These are phyloP conservation scores for Carassius carassius DNA, from an alignment of 2,113 vertebrate genomes.

Conservation along the genomic window DNA sequence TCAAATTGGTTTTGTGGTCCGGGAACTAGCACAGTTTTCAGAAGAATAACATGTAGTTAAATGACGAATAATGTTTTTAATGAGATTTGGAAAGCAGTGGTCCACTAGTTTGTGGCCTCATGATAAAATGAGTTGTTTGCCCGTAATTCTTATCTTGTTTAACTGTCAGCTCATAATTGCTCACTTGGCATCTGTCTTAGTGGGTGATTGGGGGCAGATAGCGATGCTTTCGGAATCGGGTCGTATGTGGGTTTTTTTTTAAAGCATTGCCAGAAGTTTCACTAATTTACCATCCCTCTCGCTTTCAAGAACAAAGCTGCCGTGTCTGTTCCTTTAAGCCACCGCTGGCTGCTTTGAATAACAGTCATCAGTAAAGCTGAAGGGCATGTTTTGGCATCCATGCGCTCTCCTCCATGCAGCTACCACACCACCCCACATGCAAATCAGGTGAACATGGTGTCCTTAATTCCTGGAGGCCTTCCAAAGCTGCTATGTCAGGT, in stretches of 20 bases:
- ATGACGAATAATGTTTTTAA: background rate
- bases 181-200: slow-evolving; percentile 40
- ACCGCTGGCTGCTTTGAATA: slow-evolving; percentile 63
- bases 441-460: slow-evolving; percentile 41
- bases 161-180: slow-evolving; percentile 37
- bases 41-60: background rate
- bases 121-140: background rate
- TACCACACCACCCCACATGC: slow-evolving; percentile 34
- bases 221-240: background rate
- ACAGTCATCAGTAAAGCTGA: slow-evolving; percentile 53
- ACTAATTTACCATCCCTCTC: slow-evolving; percentile 6
- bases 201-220: slow-evolving; percentile 22
- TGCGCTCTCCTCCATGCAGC: slow-evolving; percentile 55
- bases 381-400: slow-evolving; percentile 37
- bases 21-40: background rate
- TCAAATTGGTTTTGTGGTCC: background rate
- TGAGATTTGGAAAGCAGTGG: background rate
- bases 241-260: slow-evolving; percentile 1
- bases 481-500: background rate
- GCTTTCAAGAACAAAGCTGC: slow-evolving; percentile 6
- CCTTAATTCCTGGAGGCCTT: slow-evolving; percentile 31
- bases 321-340: slow-evolving; percentile 14
- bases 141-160: slow-evolving; percentile 37
- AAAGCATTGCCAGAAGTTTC: slow-evolving; percentile 17
- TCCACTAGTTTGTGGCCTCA: background rate